Evolutionary conservation across 1,140 invertebrate species (phyloP).

Genomic region (Oreohelix idahoensis): DNA sequence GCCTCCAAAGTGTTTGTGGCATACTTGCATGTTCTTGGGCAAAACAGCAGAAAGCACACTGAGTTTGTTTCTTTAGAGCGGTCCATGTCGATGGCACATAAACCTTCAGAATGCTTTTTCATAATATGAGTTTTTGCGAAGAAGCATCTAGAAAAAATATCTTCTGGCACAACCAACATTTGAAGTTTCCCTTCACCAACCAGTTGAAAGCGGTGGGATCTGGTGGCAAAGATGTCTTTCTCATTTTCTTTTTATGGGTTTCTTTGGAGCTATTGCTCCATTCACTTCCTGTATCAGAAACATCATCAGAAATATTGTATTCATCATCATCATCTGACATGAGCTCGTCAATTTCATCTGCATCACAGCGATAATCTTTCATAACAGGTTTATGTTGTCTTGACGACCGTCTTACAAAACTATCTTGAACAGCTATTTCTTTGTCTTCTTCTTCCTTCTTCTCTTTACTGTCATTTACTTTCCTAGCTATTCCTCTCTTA

Average conservation of each 20-base stretch:
- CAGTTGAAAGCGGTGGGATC: slow-evolving; percentile 28
- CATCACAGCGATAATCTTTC: not conserved
- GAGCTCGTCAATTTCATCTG: not conserved
- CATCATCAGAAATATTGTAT: slow-evolving; percentile 18
- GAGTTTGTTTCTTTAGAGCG: no score
- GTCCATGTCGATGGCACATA: no score
- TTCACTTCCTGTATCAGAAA: not conserved
- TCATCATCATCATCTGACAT: slow-evolving; percentile 35
- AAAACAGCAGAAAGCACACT: no score
- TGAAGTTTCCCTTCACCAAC: slow-evolving; percentile 7
- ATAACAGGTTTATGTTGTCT: slow-evolving; percentile 13
- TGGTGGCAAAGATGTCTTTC: not conserved
- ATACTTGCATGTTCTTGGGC: no score
- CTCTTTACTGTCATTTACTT: not conserved
- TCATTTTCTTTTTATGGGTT: slow-evolving; percentile 7
- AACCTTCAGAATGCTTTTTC: no score
- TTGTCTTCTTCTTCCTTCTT: slow-evolving; percentile 3
- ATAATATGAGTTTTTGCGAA: no score
- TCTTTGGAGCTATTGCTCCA: no score
- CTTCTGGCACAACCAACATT: no score
- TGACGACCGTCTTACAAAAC: slow-evolving; percentile 20
- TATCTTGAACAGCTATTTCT: slow-evolving; percentile 7
- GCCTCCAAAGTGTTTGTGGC: no score
- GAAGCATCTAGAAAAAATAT: no score
- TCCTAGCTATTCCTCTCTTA: slow-evolving; percentile 16